Evolutionary conservation across 2,888 invertebrate species (phyloP).

Genomic region (Caradrina clavipalpis): DNA sequence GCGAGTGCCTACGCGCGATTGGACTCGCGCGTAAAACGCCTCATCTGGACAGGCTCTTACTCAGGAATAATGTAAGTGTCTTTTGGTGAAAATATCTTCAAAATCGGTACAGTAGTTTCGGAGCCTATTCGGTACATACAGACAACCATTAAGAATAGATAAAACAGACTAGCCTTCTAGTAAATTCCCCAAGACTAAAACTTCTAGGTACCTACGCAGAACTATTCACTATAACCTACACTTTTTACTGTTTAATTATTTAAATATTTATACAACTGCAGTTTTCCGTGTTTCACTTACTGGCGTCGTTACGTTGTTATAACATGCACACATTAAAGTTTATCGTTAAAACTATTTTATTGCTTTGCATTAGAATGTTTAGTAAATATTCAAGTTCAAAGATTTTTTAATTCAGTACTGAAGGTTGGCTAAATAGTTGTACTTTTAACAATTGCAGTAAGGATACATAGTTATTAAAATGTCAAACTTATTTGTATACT

Average conservation of each 20-base stretch:
- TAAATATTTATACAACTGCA: constrained; percentile 26
- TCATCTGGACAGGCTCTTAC: too few species aligned
- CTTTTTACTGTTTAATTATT: constrained; percentile 11
- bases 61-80: too few species aligned
- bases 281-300: constrained; percentile 22
- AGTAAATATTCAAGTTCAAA: constrained; percentile 31
- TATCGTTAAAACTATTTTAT: constrained; percentile 20
- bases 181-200: too few species aligned
- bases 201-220: background rate
- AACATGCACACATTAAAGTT: constrained; percentile 27
- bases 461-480: background rate
- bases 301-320: constrained; percentile 4
- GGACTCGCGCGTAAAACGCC: too few species aligned
- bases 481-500: too few species aligned
- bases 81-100: too few species aligned
- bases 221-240: background rate
- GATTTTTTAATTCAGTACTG: constrained; percentile 4
- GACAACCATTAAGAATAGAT: too few species aligned
- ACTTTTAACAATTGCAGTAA: background rate
- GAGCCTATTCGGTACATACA: too few species aligned
- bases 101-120: too few species aligned
- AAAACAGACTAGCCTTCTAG: too few species aligned
- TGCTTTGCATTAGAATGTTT: constrained; percentile 34
- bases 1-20: too few species aligned
- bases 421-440: constrained; percentile 26